Base-by-base conservation (phyloP, 2,888 invertebrate genomes). In the Esperia sulphurella region DNA sequence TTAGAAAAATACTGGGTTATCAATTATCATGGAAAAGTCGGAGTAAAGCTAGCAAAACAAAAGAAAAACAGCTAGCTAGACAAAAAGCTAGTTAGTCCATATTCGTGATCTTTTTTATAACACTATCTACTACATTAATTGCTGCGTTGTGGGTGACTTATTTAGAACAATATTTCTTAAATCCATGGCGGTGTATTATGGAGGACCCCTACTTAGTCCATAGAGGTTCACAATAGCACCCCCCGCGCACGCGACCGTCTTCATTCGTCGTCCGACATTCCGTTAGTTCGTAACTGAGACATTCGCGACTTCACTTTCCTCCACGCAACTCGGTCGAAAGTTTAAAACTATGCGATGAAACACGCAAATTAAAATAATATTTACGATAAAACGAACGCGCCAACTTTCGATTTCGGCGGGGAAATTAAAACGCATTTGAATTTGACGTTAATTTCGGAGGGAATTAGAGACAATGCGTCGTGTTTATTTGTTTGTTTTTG, bases 211-310 rank as follows among this genome's bases (percentile, higher is more conserved):
- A 12, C 33, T 33, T 14, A 8, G 31, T 43, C 43, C 43, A 33
- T 43, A 33, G 33, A 43, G 43, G 35, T 33, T 14, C n/a, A 35
- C 35, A 35, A 35, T 77, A 68, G 67, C 63, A 58, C 68, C 63
- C 62, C 62, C 65, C 58, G 55, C 64, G 59, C 68, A 68, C 67
- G 67, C 70, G 62, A 65, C 64, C 54, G 60, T 53, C 59, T 71
- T 77, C 84, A 75, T 79, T 83, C 79, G 69, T 68, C 21, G 21
- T 69, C 62, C 35, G 21, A 71, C 80, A 77, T 79, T 79, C 86
- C 83, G 86, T 81, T 85, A 85, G 68, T 73, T 65, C 71, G 65
- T 57, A 59, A 59, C 63, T 50, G 54, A 43, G 51, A 51, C 57
- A 52, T 41, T 53, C 52, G 59, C 46, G 63, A 70, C 72, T 72